Evolutionary conservation across 1,140 invertebrate genomes (phyloP).

Genomic region (Lepidurus arcticus): DNA sequence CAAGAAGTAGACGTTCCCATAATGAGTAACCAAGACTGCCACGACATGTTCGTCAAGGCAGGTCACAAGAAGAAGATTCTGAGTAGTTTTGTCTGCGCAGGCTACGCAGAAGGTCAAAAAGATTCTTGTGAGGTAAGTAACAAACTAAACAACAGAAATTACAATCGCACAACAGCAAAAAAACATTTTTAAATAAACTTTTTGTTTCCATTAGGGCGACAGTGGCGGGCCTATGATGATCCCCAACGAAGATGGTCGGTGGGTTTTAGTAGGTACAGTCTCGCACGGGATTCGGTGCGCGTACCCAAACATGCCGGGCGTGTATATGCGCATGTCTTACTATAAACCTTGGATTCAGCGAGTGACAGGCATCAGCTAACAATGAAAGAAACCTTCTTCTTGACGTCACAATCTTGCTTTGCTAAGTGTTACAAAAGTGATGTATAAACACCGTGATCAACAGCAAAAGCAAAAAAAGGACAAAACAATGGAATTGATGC

Average conservation of each 20-base stretch:
- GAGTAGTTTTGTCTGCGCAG: slow-evolving; percentile 86
- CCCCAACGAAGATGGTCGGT: slow-evolving; percentile 72
- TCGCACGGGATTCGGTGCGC: slow-evolving; percentile 94
- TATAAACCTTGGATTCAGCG: slow-evolving; percentile 85
- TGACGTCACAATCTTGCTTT: not conserved
- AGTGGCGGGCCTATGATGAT: slow-evolving; percentile 85
- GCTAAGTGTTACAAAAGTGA: not conserved
- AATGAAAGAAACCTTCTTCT: not conserved
- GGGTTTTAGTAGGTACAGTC: slow-evolving; percentile 85
- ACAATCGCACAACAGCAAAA: not conserved
- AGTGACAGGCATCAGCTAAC: slow-evolving; percentile 62
- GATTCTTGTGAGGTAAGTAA: slow-evolving; percentile 83
- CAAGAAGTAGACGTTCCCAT: slow-evolving; percentile 89
- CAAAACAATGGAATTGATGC: not conserved
- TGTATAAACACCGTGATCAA: not conserved
- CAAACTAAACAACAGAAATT: not conserved
- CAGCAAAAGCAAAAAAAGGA: not conserved
- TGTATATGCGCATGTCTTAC: slow-evolving; percentile 86
- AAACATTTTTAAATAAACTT: slow-evolving; percentile 5
- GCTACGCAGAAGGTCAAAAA: slow-evolving; percentile 83
- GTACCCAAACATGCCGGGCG: slow-evolving; percentile 77
- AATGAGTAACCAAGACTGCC: slow-evolving; percentile 82
- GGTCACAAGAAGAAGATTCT: slow-evolving; percentile 81
- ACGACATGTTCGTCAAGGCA: slow-evolving; percentile 87
- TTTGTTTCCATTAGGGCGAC: slow-evolving; percentile 64